Conservation (phyloP, 2,888 invertebrate genomes). For the Epistrophella euchroma region DNA sequence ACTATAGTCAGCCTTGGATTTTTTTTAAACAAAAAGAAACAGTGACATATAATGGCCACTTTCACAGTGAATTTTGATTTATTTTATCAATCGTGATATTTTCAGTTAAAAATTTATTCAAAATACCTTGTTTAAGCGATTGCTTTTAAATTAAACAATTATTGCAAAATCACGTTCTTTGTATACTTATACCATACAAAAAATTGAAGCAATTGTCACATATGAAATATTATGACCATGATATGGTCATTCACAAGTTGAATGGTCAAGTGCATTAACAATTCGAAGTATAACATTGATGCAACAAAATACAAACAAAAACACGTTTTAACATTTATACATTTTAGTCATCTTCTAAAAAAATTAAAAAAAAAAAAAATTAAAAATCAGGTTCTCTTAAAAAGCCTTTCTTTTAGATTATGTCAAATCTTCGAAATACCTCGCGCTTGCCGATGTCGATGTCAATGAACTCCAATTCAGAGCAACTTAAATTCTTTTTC, state of each 20-base stretch:
- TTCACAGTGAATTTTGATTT: too few relatives aligned
- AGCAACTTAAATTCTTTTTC: constrained; percentile 15
- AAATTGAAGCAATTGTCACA: too few relatives aligned
- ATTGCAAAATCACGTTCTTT: not conserved
- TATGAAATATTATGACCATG: too few relatives aligned
- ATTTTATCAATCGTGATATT: too few relatives aligned
- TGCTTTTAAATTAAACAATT: not conserved
- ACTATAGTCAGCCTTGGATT: too few relatives aligned
- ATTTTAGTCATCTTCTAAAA: not conserved
- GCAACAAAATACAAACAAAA: not conserved
- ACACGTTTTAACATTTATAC: not conserved
- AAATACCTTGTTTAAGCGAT: too few relatives aligned
- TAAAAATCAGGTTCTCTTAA: not conserved
- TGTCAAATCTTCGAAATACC: not conserved
- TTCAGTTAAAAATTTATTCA: too few relatives aligned
- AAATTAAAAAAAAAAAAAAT: not conserved
- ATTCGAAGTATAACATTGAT: not conserved
- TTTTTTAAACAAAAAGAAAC: too few relatives aligned
- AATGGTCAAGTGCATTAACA: not conserved
- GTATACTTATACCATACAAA: too few relatives aligned
- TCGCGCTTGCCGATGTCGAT: not conserved
- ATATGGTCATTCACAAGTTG: not conserved
- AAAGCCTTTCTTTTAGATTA: not conserved
- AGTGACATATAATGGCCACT: too few relatives aligned
- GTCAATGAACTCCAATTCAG: constrained; percentile 16